A percentile compares a stretch with the other conserved stretches of the same genome.
Conservation (phyloP, 2,888 invertebrate species). For the Chironomus riparius region DNA sequence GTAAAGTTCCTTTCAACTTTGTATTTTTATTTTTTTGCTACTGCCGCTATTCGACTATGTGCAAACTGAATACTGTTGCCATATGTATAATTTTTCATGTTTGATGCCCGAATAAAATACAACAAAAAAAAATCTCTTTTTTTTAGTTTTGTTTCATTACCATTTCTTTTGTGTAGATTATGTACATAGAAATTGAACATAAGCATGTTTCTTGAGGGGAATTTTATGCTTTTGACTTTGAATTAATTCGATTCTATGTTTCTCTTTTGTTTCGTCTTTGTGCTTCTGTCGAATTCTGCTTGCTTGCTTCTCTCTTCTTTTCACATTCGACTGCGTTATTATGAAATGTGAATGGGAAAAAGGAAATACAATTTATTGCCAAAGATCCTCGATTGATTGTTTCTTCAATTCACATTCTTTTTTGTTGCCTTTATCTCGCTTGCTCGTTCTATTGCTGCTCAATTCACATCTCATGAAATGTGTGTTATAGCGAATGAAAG, state of each 20-base stretch:
- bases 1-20: too few species aligned
- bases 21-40: too few species aligned
- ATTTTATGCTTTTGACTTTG: constrained; percentile 9
- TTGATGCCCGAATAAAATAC: not conserved
- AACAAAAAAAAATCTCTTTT: not conserved
- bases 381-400: constrained; percentile 6
- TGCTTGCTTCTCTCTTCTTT: too few species aligned
- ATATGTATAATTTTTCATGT: not conserved
- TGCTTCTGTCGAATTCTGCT: not conserved
- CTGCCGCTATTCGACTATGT: too few species aligned
- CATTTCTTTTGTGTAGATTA: not conserved
- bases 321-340: not conserved
- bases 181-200: not conserved
- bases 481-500: too few species aligned
- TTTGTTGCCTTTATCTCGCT: too few species aligned
- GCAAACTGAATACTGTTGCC: too few species aligned
- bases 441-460: too few species aligned
- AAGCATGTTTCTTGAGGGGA: not conserved
- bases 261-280: not conserved
- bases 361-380: constrained; percentile 7
- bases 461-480: too few species aligned
- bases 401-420: not conserved
- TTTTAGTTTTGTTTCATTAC: not conserved
- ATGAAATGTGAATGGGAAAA: not conserved
- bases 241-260: constrained; percentile 8